Base-by-base conservation (phyloP, 2,113 vertebrate genomes). In the Anolis sagrei region DNA sequence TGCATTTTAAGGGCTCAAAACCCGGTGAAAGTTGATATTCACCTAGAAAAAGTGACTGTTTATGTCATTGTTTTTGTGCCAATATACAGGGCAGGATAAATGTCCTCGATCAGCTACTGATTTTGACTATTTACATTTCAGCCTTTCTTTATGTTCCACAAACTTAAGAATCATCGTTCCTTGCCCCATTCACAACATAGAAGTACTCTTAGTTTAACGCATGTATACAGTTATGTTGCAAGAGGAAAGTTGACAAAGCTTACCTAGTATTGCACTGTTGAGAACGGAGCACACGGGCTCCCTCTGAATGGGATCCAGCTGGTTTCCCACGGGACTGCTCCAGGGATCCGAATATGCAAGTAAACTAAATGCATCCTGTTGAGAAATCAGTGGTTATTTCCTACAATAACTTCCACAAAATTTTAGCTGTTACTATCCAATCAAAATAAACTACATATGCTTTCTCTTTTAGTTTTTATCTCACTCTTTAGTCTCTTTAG, bases 251-350 rank as follows among this genome's bases (percentile, higher is more conserved):
- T 44, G 1, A 14, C 14, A 0, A 44, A 32, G 39, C 93, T 39
- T 83, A 99, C 99, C 99, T 94, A 99, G 93, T 98, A 99, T 99
- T 99, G 99, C 98, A 98, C 99, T 99, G 95, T 99, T 99, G 54
- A 99, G 98, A 39, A 98, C 98, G 79, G 99, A 99, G 97, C 99
- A 99, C 90, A 99, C 98, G 0, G 98, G 99, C 95, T 99, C 99
- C 93, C 99, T 98, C 91, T 99, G 99, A 90, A 99, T 98, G 23
- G 98, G 97, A 89, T 99, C 98, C 86, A 99, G 97, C 91, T 99
- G 99, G 90, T 98, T 99, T 84, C 99, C 99, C 25, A 99, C 99
- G 0, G 98, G 99, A 95, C 99, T 99, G 95, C 93, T 98, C 98
- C 99, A 99, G 34, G 99, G 99, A 95, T 99, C 99, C 0, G 98